Evolutionary conservation across 2,797 vertebrate species (phyloP).

Genomic region (Amazonetta brasiliensis): DNA sequence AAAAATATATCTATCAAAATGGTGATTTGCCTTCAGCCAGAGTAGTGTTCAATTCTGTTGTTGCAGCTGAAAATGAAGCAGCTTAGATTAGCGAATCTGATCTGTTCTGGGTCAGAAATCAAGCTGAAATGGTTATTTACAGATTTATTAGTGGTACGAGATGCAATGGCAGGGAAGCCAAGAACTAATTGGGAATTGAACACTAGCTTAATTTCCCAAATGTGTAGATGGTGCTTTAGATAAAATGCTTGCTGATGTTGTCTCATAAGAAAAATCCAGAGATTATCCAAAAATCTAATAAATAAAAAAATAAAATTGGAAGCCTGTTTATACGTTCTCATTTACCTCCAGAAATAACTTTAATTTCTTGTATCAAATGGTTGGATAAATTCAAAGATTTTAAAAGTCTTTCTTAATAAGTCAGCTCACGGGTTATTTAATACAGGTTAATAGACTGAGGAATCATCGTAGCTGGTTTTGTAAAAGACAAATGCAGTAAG

Average conservation of each 20-base stretch:
- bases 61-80: not conserved
- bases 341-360: not conserved
- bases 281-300: not conserved
- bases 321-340: not conserved
- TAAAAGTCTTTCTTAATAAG: not conserved
- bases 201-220: not conserved
- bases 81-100: not conserved
- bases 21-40: not conserved
- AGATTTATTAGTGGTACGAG: not conserved
- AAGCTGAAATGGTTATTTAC: not conserved
- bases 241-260: not conserved
- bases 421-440: not conserved
- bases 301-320: not conserved
- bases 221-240: not conserved
- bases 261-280: not conserved
- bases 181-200: not conserved
- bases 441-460: not conserved
- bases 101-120: not conserved
- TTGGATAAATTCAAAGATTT: not conserved
- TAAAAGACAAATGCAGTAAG: not conserved
- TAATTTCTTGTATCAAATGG: not conserved
- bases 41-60: not conserved
- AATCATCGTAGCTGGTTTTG: not conserved
- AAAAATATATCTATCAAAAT: not conserved
- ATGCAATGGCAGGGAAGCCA: not conserved